Evolutionary conservation across 2,888 invertebrate genomes (phyloP).

Genomic region (Volucella zonaria): DNA sequence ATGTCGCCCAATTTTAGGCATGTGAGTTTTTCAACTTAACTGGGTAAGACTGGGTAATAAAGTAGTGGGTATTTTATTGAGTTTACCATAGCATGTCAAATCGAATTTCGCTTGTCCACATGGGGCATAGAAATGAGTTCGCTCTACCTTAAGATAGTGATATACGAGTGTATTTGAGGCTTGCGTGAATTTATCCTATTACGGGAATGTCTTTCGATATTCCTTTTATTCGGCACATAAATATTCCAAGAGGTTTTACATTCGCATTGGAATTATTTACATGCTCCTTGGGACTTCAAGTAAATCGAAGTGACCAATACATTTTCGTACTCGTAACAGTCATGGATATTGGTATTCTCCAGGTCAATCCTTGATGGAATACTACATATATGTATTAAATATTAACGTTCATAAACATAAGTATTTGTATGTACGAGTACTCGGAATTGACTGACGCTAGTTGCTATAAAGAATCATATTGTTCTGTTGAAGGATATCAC

Average conservation of each 20-base stretch:
- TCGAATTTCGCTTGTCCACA: constrained; percentile 42
- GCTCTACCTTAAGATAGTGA: constrained; percentile 3
- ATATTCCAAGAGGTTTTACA: constrained; percentile 13
- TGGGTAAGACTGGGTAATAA: constrained; percentile 69
- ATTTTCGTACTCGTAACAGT: neutral
- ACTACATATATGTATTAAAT: too few species aligned
- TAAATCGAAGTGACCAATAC: constrained; percentile 7
- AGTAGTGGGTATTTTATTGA: constrained; percentile 70
- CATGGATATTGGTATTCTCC: neutral
- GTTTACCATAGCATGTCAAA: constrained; percentile 63
- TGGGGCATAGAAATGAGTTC: constrained; percentile 21
- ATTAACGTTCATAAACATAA: too few species aligned
- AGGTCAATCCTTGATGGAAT: neutral
- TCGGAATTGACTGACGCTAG: too few species aligned
- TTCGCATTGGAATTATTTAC: constrained; percentile 36
- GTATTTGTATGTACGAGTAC: too few species aligned
- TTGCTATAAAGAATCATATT: too few species aligned
- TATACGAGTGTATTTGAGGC: constrained; percentile 19
- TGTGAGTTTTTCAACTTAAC: constrained; percentile 64
- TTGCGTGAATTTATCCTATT: constrained; percentile 63
- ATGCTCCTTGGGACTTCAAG: neutral
- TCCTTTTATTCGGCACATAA: constrained; percentile 29
- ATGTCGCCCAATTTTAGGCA: constrained; percentile 1
- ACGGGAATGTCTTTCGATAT: constrained; percentile 48
- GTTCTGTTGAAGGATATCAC: too few species aligned